Evolutionary conservation across 92 coral and sea anemone genomes (phyloP).

Genomic region (Montipora capitata): DNA sequence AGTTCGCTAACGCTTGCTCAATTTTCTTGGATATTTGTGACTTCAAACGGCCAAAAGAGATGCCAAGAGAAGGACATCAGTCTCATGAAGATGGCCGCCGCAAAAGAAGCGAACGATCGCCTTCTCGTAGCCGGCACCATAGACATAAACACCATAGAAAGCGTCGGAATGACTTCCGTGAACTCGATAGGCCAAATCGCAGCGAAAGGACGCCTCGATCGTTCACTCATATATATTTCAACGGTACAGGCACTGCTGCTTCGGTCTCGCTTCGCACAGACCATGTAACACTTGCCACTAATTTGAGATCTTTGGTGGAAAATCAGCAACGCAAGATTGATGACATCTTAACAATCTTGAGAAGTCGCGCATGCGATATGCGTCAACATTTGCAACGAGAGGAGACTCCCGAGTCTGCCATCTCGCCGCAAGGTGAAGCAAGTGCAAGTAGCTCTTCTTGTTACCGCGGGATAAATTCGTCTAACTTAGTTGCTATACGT

Average conservation of each 20-base stretch:
- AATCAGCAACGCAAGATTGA: background rate
- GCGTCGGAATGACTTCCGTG: background rate
- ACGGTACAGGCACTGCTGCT: constrained; percentile 3
- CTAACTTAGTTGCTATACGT: constrained; percentile 25
- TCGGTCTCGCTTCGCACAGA: constrained; percentile 46
- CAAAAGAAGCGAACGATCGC: background rate
- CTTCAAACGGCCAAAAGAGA: background rate
- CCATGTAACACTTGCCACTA: constrained; percentile 36
- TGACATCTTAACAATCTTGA: constrained; percentile 8
- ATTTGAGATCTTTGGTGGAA: constrained; percentile 4
- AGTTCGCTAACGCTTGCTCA: background rate
- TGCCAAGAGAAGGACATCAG: constrained; percentile 32
- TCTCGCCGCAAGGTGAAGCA: background rate
- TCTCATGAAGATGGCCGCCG: constrained; percentile 1
- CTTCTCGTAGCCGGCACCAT: constrained; percentile 7
- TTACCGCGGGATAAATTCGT: constrained; percentile 14
- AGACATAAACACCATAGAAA: background rate
- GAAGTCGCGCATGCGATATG: constrained; percentile 6
- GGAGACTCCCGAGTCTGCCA: background rate
- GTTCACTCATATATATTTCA: constrained; percentile 32
- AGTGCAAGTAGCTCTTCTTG: background rate
- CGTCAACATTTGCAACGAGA: background rate
- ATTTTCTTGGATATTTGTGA: background rate
- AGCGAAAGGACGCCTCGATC: constrained; percentile 27
- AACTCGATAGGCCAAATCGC: background rate